Conservation (phyloP, 2,888 invertebrate species). For the Dendrolimus pini region DNA sequence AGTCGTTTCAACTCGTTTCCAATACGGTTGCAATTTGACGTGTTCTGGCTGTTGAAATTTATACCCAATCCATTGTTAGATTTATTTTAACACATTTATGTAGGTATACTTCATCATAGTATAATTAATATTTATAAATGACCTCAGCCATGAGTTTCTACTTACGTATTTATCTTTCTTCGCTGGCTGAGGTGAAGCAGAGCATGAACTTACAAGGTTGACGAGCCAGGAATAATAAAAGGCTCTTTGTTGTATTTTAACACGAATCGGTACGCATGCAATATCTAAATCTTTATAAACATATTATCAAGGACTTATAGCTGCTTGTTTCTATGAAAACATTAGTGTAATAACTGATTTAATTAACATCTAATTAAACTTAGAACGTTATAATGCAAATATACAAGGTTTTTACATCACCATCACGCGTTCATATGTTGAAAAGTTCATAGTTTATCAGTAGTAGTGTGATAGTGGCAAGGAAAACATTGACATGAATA, state of each 20-base stretch:
- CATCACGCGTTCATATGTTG: conserved; percentile 20
- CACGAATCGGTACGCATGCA: no score
- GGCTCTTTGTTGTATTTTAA: conserved; percentile 24
- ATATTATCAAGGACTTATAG: no score
- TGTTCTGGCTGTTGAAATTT: no score
- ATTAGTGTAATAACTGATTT: neutral
- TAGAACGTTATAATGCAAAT: neutral
- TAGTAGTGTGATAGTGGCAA: neutral
- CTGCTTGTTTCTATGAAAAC: no score
- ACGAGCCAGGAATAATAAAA: conserved; percentile 32
- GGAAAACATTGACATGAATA: neutral
- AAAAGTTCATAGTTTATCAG: conserved; percentile 1
- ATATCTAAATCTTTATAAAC: no score
- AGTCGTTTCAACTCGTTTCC: no score
- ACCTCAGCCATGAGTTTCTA: neutral
- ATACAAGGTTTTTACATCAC: conserved; percentile 1
- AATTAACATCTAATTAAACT: neutral
- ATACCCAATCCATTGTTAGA: no score
- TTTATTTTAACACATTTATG: no score
- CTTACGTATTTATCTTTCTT: neutral
- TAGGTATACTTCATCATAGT: no score
- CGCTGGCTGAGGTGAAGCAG: conserved; percentile 25
- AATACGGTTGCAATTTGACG: no score
- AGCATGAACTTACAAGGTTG: conserved; percentile 39
- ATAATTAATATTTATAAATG: no score